Evolutionary conservation across 2,797 vertebrate species (phyloP), one percentile per base, ranked within the genome.

Genomic region (Lerista edwardsae): DNA sequence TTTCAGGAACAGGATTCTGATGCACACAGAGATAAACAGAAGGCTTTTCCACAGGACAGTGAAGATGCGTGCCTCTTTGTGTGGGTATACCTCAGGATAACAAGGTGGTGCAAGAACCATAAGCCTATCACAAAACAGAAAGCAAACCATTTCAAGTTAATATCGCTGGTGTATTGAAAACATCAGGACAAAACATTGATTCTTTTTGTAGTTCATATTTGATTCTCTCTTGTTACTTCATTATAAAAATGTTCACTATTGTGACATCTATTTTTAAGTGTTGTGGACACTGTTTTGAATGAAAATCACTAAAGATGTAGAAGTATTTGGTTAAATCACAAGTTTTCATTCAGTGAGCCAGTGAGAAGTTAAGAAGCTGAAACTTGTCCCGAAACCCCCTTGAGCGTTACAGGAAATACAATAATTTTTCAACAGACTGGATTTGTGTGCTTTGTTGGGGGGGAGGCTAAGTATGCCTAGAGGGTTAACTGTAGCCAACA

Each of bases 401-500:
- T 81, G 0, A 87, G 3, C 79, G 82, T 29, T 82, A 27, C 5
- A 6, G 89, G 47, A 75, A 85, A 71, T 85, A 81, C 6, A 10
- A 29, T 77, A 73, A 17, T 1, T 87, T 82, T 84, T 31, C 74
- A 82, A 25, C 51, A 59, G 57, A 36, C 64, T 76, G 77, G 80
- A 69, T 62, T 39, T 79, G 25, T 81, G 55, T 75, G 62, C 36
- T 75, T 74, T 85, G 41, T 44, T 6, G 72, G 36, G 7, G 5
- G 78, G 71, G 67, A 15, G 77, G n/a, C 36, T 62, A 77, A 88
- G 51, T 64, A 64, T 61, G 87, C 55, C 72, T 83, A 1, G 5
- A 81, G 47, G 61, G 59, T 55, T 83, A 90, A 79, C 71, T 62
- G 41, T 34, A 86, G 71, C 59, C 84, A 74, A 82, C 80, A 90